Conservation (phyloP, 2,113 vertebrate genomes). For the Scatophagus argus region DNA sequence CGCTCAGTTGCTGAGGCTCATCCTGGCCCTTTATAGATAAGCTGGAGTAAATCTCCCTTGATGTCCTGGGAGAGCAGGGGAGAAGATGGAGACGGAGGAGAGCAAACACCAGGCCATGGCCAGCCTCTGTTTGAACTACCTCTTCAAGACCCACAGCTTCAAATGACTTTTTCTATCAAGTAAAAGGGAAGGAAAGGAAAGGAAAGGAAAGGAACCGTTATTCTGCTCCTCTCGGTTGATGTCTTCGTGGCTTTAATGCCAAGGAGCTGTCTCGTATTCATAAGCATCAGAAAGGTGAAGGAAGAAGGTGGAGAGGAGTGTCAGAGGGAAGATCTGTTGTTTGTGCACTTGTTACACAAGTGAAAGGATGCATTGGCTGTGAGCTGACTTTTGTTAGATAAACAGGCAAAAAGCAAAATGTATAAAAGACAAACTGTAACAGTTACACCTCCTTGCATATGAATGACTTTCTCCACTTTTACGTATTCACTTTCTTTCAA, state of each 20-base stretch:
- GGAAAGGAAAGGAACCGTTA: slow-evolving; percentile 48
- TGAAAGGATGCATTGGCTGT: not conserved
- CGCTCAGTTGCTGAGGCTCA: slow-evolving; percentile 76
- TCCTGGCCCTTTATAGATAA: slow-evolving; percentile 85
- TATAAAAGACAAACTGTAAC: not conserved
- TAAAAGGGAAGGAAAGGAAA: slow-evolving; percentile 32
- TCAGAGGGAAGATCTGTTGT: slow-evolving; percentile 27
- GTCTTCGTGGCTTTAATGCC: slow-evolving; percentile 44
- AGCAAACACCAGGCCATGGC: slow-evolving; percentile 75
- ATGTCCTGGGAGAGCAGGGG: slow-evolving; percentile 76
- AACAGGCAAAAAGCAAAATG: not conserved
- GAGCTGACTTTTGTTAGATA: slow-evolving; percentile 15
- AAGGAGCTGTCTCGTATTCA: slow-evolving; percentile 63
- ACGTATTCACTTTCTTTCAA: not conserved
- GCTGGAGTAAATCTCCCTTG: slow-evolving; percentile 80
- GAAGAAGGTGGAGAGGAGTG: slow-evolving; percentile 2
- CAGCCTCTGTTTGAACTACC: slow-evolving; percentile 74
- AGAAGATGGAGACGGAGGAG: slow-evolving; percentile 71
- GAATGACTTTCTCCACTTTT: not conserved
- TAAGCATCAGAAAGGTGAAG: slow-evolving; percentile 27
- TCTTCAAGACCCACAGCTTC: slow-evolving; percentile 76
- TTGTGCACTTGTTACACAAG: slow-evolving; percentile 16
- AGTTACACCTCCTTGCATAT: not conserved
- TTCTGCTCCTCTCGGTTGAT: slow-evolving; percentile 59
- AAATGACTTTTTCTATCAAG: slow-evolving; percentile 70